These are phyloP conservation scores for Tinamus guttatus DNA, from an alignment of 2,113 vertebrate genomes.

Conservation along the genomic window DNA sequence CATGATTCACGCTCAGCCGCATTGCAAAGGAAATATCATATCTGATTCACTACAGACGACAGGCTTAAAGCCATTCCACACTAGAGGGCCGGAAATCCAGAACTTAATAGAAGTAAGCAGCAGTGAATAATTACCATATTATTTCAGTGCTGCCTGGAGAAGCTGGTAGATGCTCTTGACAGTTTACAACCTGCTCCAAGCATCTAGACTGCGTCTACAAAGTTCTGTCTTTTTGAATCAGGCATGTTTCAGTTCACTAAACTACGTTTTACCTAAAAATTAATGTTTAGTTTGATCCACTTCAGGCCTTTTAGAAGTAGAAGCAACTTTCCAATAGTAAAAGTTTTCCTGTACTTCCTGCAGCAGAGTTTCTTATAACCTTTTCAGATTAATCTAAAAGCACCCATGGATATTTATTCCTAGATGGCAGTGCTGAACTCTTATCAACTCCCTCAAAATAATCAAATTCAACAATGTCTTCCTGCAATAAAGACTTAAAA, in stretches of 20 bases:
- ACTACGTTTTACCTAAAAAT: neutral
- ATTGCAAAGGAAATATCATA: neutral
- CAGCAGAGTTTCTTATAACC: neutral
- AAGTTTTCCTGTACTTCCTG: neutral
- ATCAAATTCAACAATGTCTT: neutral
- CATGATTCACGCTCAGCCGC: constrained; percentile 5
- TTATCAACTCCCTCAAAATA: neutral
- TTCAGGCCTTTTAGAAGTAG: neutral
- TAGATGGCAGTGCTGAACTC: neutral
- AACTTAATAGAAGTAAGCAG: neutral
- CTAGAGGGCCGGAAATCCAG: constrained; percentile 19
- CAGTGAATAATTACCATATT: neutral
- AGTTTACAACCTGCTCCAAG: neutral
- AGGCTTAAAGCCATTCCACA: neutral
- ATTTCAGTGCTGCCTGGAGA: neutral
- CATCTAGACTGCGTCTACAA: neutral
- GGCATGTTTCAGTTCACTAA: neutral
- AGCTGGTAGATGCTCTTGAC: neutral
- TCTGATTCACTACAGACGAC: neutral
- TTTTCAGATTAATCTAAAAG: neutral
- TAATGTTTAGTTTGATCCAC: neutral
- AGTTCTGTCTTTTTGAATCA: neutral
- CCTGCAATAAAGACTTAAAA: neutral
- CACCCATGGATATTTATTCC: neutral
- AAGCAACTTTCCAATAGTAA: neutral